Percentiles rank a stretch among this genome's conserved stretches.
phyloP scores from a whole-genome alignment of 2,113 vertebrate genomes.

The Australoheros scitulus region DNA sequence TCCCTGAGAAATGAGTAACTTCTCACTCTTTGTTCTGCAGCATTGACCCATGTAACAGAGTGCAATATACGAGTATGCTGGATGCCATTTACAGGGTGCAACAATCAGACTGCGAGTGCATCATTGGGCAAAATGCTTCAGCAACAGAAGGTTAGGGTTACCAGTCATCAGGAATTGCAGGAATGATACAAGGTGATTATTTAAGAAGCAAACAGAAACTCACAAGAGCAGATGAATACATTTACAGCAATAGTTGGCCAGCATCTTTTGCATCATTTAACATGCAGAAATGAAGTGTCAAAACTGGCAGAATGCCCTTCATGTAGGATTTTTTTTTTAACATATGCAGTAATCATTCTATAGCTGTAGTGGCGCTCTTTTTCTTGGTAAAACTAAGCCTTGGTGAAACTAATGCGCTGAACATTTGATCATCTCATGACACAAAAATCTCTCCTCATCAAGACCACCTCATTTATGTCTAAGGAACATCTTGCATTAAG shows the following conservation, averaged over 20 bases:
- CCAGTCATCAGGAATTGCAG: constrained; percentile 23
- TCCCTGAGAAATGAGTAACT: constrained; percentile 49
- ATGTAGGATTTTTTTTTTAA: background rate
- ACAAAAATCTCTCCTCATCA: constrained; percentile 54
- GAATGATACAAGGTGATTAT: constrained; percentile 35
- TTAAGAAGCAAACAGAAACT: constrained; percentile 38
- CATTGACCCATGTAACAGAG: constrained; percentile 67
- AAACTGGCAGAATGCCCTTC: background rate
- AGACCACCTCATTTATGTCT: constrained; percentile 56
- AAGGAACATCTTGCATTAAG: constrained; percentile 63
- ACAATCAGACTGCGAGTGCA: constrained; percentile 58
- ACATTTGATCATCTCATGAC: constrained; percentile 41
- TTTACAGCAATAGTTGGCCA: constrained; percentile 24
- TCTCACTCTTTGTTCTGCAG: constrained; percentile 62
- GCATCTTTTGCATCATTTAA: constrained; percentile 38
- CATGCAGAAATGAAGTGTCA: constrained; percentile 12
- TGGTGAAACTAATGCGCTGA: background rate
- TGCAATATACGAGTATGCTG: constrained; percentile 54
- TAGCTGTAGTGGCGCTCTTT: background rate
- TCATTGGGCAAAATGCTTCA: constrained; percentile 60
- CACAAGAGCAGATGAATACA: constrained; percentile 31
- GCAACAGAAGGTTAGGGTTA: constrained; percentile 15
- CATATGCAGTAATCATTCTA: background rate
- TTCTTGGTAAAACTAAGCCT: background rate
- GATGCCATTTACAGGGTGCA: constrained; percentile 34